phyloP scores from a whole-genome alignment of 2,797 vertebrate genomes.

The Acipenser ruthenus region DNA sequence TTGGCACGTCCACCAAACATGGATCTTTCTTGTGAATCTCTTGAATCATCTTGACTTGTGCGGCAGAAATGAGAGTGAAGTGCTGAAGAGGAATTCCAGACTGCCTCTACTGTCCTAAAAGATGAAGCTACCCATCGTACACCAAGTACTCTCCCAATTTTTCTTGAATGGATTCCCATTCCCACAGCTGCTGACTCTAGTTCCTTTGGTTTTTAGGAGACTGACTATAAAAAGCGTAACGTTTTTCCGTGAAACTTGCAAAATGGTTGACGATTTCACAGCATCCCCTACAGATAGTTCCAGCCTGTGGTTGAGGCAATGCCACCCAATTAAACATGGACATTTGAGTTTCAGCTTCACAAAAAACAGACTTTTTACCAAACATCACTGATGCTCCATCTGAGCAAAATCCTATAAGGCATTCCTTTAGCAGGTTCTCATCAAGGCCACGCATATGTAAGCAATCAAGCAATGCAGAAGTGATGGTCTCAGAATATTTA shows the following conservation, averaged over 20 bases:
- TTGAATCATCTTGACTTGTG: not conserved
- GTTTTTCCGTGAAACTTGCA: constrained; percentile 2
- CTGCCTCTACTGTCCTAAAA: constrained; percentile 8
- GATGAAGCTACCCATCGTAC: constrained; percentile 16
- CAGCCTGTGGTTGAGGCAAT: constrained; percentile 22
- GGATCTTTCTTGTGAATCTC: constrained; percentile 8
- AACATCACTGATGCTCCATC: constrained; percentile 26
- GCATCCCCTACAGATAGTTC: constrained; percentile 15
- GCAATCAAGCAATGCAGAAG: not conserved
- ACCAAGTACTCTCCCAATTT: constrained; percentile 7
- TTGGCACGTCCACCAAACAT: constrained; percentile 8
- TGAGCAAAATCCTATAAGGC: constrained; percentile 24
- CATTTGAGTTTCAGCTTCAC: constrained; percentile 5
- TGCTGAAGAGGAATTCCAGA: constrained; percentile 6
- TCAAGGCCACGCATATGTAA: constrained; percentile 7
- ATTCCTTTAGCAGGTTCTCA: constrained; percentile 3
- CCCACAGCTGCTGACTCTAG: constrained; percentile 8
- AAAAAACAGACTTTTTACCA: not conserved
- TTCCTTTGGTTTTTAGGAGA: constrained; percentile 15
- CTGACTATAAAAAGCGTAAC: constrained; percentile 13
- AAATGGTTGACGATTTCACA: constrained; percentile 16
- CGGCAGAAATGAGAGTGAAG: not conserved
- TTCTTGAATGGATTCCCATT: not conserved
- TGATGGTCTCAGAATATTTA: constrained; percentile 9
- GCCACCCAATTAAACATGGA: constrained; percentile 28